A percentile compares a stretch with the other conserved stretches of the same genome.
These are phyloP conservation scores for Fabriciana adippe DNA, from an alignment of 2,888 invertebrate genomes.

Conservation along the genomic window DNA sequence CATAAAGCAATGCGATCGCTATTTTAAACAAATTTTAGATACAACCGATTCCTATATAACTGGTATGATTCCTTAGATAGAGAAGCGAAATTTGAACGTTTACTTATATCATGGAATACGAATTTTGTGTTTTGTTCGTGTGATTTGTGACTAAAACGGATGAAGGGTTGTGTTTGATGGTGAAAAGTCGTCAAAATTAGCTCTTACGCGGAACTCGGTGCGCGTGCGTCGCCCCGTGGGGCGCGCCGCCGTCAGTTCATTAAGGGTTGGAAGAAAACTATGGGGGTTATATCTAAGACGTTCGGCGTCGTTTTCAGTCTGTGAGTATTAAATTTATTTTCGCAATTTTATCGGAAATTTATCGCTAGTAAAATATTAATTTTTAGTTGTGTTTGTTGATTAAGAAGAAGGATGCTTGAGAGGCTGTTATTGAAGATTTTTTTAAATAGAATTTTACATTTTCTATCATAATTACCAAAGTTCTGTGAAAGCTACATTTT, in stretches of 20 bases:
- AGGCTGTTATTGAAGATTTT: no score
- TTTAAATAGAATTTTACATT: no score
- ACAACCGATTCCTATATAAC: neutral
- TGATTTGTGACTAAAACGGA: constrained; percentile 62
- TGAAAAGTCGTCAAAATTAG: constrained; percentile 71
- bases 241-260: constrained; percentile 78
- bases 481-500: neutral
- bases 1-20: constrained; percentile 53
- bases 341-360: no score
- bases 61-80: neutral
- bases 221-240: constrained; percentile 72
- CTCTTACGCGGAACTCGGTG: constrained; percentile 70
- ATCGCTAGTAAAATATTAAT: no score
- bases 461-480: neutral
- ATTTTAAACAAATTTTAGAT: neutral
- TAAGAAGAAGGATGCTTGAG: no score
- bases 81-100: neutral
- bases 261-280: constrained; percentile 81
- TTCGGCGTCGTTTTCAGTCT: constrained; percentile 91
- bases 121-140: constrained; percentile 46
- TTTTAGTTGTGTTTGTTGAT: no score
- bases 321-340: constrained; percentile 78
- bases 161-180: constrained; percentile 53
- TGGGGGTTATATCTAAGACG: constrained; percentile 90
- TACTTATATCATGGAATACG: constrained; percentile 25